phyloP scores from a whole-genome alignment of 2,888 invertebrate genomes.

The Acanthacorydalis orientalis region DNA sequence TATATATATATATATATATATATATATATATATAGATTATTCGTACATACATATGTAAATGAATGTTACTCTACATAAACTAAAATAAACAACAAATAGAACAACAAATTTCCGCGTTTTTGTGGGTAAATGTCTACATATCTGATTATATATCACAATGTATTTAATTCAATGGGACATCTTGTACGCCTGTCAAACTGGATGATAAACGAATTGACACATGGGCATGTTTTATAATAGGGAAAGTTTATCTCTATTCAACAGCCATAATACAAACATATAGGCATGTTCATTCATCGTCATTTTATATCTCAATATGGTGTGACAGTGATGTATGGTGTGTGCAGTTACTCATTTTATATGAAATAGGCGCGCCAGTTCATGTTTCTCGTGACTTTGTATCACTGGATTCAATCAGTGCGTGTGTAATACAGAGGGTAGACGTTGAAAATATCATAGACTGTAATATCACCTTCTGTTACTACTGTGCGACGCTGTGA shows the following conservation, averaged over 20 bases:
- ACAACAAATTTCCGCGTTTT: too few species aligned
- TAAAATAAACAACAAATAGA: too few species aligned
- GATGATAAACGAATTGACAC: constrained; percentile 10
- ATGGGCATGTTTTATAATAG: constrained; percentile 25
- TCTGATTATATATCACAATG: background rate
- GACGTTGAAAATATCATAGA: too few species aligned
- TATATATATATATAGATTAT: too few species aligned
- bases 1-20: too few species aligned
- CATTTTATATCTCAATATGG: constrained; percentile 28
- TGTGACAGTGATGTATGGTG: constrained; percentile 30
- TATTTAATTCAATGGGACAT: background rate
- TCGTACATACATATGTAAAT: too few species aligned
- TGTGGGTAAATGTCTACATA: too few species aligned
- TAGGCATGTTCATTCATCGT: constrained; percentile 20
- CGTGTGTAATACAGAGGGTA: background rate
- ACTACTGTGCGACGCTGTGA: too few species aligned
- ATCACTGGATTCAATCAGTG: background rate
- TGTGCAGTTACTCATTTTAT: constrained; percentile 28
- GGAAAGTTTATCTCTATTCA: constrained; percentile 30
- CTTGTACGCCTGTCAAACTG: background rate
- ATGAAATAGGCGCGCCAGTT: constrained; percentile 12
- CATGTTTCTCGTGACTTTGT: too few species aligned
- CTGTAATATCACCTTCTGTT: too few species aligned
- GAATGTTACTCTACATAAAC: too few species aligned
- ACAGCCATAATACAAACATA: constrained; percentile 14